Conservation (phyloP, 2,797 vertebrate species). For the Tenualosa thibaudeaui region DNA sequence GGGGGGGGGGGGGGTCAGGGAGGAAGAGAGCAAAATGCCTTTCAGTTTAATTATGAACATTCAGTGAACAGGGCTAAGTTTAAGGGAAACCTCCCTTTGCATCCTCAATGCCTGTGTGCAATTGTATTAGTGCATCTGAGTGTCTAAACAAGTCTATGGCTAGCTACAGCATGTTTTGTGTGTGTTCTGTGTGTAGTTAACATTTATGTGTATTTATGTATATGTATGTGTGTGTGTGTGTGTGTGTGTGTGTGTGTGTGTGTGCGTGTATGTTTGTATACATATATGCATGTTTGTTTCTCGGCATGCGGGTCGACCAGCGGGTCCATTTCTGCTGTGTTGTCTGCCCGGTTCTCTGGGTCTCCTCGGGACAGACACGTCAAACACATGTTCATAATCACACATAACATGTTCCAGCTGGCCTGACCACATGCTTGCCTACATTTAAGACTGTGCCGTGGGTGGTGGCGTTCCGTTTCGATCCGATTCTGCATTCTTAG, state of each 20-base stretch:
- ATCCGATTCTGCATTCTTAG: slow-evolving; percentile 50
- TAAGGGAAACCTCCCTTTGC: slow-evolving; percentile 10
- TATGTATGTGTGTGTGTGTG: background rate
- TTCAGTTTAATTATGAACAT: slow-evolving; percentile 24
- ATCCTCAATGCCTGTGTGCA: slow-evolving; percentile 3
- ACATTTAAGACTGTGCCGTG: slow-evolving; percentile 7
- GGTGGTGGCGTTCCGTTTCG: slow-evolving; percentile 29
- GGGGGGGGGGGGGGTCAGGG: slow-evolving; percentile 25
- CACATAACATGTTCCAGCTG: slow-evolving; percentile 16
- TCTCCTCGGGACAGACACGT: slow-evolving; percentile 1
- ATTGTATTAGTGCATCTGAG: slow-evolving; percentile 22
- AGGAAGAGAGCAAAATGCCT: slow-evolving; percentile 20
- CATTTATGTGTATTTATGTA: background rate
- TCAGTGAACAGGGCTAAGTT: slow-evolving; percentile 39
- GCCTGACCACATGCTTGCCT: slow-evolving; percentile 17
- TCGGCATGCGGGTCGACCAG: background rate
- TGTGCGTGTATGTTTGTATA: background rate
- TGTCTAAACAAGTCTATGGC: slow-evolving; percentile 22
- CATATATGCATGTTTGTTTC: background rate
- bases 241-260: background rate
- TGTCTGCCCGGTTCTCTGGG: background rate
- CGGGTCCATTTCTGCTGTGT: background rate
- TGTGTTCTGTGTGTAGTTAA: background rate
- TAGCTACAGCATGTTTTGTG: background rate
- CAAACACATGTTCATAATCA: slow-evolving; percentile 27